phyloP scores from a whole-genome alignment of 2,888 invertebrate genomes.

The Drosophila kambysellisi region DNA sequence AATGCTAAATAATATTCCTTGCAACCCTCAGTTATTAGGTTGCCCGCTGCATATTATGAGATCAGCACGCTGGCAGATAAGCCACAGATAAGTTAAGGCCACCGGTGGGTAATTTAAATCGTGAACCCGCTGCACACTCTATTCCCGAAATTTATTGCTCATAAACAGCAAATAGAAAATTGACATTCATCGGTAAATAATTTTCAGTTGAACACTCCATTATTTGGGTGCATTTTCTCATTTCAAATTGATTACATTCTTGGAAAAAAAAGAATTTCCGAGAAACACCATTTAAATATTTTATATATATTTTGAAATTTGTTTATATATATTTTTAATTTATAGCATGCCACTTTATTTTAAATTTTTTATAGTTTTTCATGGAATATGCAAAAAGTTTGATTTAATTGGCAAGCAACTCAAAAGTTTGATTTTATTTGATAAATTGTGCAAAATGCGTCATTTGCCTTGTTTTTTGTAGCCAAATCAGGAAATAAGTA shows the following conservation, averaged over 20 bases:
- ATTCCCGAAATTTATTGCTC: constrained; percentile 16
- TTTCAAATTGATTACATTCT: constrained; percentile 2
- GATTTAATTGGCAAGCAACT: background rate
- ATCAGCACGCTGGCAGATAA: constrained; percentile 41
- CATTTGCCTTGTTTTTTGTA: constrained; percentile 6
- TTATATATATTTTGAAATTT: no score
- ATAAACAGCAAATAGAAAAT: background rate
- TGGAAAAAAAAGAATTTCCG: background rate
- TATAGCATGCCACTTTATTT: background rate
- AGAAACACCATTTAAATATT: background rate
- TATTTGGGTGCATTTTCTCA: background rate
- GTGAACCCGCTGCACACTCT: constrained; percentile 7
- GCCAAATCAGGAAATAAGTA: constrained; percentile 7
- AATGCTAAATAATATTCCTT: constrained; percentile 44
- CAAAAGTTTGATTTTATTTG: background rate
- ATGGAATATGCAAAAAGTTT: background rate
- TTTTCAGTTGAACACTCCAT: background rate
- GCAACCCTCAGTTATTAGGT: constrained; percentile 33
- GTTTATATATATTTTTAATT: no score
- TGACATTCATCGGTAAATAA: background rate
- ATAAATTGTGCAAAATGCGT: background rate
- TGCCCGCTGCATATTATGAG: constrained; percentile 30
- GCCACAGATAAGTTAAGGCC: constrained; percentile 22
- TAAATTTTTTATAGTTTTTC: background rate
- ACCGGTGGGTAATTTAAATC: constrained; percentile 24